Conservation (phyloP, 2,797 vertebrate species). For the Bovichtus variegatus region DNA sequence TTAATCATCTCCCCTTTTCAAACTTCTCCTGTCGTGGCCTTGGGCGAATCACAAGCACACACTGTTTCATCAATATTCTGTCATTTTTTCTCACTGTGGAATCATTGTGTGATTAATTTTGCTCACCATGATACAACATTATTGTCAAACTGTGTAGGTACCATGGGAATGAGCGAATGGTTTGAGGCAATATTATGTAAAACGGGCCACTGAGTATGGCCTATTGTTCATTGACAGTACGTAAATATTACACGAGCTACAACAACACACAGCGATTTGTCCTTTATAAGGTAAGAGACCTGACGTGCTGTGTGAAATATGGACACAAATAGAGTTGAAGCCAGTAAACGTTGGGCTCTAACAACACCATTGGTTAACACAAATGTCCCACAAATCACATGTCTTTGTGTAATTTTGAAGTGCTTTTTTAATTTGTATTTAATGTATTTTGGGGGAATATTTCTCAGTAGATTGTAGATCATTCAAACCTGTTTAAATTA, state of each 20-base stretch:
- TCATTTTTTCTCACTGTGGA: conserved; percentile 65
- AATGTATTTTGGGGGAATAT: background rate
- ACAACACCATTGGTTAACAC: background rate
- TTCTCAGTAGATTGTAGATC: conserved; percentile 13
- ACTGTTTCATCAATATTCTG: conserved; percentile 83
- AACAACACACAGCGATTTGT: conserved; percentile 26
- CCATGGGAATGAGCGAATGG: conserved; percentile 63
- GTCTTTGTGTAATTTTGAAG: background rate
- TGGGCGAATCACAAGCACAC: conserved; percentile 65
- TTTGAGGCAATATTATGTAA: conserved; percentile 67
- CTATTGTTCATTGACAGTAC: conserved; percentile 35
- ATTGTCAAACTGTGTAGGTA: conserved; percentile 58
- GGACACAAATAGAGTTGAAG: background rate
- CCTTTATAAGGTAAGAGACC: background rate
- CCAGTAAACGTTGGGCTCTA: background rate
- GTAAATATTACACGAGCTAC: conserved; percentile 43
- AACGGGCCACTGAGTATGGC: conserved; percentile 52
- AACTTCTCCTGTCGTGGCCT: conserved; percentile 75
- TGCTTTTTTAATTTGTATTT: background rate
- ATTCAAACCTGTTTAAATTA: conserved; percentile 50
- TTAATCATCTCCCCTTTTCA: conserved; percentile 83
- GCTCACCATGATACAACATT: conserved; percentile 69
- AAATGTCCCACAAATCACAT: conserved; percentile 17
- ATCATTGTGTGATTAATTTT: conserved; percentile 74
- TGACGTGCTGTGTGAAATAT: background rate